Base-by-base conservation (phyloP, 2,888 invertebrate species). In the Epiblema foenella region DNA sequence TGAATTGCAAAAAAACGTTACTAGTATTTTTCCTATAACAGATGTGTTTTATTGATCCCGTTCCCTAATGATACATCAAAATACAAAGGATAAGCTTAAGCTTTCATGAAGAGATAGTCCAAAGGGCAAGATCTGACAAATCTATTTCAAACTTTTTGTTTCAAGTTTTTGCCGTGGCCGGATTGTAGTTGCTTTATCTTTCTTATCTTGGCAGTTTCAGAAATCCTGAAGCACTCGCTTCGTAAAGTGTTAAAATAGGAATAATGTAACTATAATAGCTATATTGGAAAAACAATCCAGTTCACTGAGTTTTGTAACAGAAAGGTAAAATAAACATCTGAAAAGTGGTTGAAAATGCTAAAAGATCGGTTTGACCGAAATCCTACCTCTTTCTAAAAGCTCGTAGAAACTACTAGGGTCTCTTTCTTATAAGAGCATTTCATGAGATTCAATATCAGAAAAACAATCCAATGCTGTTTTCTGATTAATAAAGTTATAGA, bases 151-250 rank as follows among this genome's bases (percentile, higher is more conserved):
- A 71, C 65, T 71, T 71, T 66, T 62, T 71, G 66, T 62, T 66
- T 51, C 66, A 33, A 70, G 71, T 56, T 60, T 62, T 49, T 58
- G 18, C 46, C 46, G 11, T 52, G 62, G 18, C 67, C 51, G 51
- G 67, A 67, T 71, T 71, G 71, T 71, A 71, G 71, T 71, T 52
- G 63, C 15, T 71, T 66, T 71, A 71, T 71, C 71, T 67, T 56
- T 51, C 52, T 62, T 67, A 62, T 56, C 57, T 62, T 46, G 52
- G 49, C 51, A 54, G 46, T 65, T 59, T 20, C 15, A 42, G 58
- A 69, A 58, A 60, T 65, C 59, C 42, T 52, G 11, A 46, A 54
- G 17, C 17, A 46, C 33, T 24, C 12, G 18, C n/a, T 42, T 58
- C 11, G 58, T 29, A n/a, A 63, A 56, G 17, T 33, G n/a, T 18